Base-by-base conservation (phyloP, 2,113 vertebrate genomes). In the Gorsachius goisagi region DNA sequence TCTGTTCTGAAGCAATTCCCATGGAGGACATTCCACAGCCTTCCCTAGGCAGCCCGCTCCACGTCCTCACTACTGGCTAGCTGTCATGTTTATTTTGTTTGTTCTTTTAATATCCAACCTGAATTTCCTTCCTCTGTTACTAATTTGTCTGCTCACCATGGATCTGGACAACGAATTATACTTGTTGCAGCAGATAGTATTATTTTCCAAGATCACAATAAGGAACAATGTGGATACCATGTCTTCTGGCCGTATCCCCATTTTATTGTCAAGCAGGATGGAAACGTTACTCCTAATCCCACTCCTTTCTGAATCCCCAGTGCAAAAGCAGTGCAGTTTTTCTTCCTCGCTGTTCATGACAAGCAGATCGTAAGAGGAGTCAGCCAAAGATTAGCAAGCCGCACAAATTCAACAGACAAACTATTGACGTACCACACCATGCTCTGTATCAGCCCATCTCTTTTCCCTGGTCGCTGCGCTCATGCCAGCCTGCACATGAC, bases 81-180 rank as follows among this genome's bases (percentile, higher is more conserved):
- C 3, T 85, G 49, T 89, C 67, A 28, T 58, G 82, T 58, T 84
- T 73, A 50, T 67, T 53, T 88, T 77, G 84, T 75, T 95, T 94
- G 84, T 85, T 93, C 87, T 91, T 94, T 95, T 41, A 82, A 85
- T 62, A 94, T 81, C 71, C 74, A 93, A 72, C 69, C 84, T 91
- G 89, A 79, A 79, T 76, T 97, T 97, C 96, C 96, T 97, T 97
- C 96, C 96, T 78, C 89, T 91, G 89, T 92, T 95, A 87, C 93
- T 93, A 47, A 75, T 75, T 53, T 87, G 58, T n/a, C 60, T 75
- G 77, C 77, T 85, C 66, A 56, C 91, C 49, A 28, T 4, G 27
- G 62, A 28, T 85, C 94, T 97, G 96, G 95, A 94, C 81, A 96
- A 95, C 50, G 91, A 91, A 94, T 96, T 72, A 96, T 12, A 68